Conservation (phyloP, 2,797 vertebrate genomes). For the Dicrostonyx torquatus region DNA sequence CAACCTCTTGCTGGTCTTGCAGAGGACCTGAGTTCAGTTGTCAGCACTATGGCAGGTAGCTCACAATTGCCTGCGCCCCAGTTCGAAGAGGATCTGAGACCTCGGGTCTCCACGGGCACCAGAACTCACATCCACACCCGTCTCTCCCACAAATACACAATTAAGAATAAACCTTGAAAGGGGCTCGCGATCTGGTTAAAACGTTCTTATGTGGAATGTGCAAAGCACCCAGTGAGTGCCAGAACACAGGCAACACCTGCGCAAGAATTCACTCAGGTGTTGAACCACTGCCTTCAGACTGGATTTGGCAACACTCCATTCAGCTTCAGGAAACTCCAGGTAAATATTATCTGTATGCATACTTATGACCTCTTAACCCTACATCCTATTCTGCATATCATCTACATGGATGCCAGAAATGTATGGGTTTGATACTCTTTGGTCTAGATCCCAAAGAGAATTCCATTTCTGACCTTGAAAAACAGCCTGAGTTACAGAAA, state of each 20-base stretch:
- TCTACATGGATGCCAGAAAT: neutral
- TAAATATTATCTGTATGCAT: neutral
- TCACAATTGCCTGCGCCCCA: neutral
- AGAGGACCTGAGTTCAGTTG: neutral
- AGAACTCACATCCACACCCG: neutral
- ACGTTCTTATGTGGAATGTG: neutral
- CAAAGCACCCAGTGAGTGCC: too few relatives aligned
- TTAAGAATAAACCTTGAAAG: neutral
- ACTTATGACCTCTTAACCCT: neutral
- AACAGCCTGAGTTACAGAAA: neutral
- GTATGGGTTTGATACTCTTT: constrained; percentile 9
- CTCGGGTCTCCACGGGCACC: neutral
- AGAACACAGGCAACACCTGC: neutral
- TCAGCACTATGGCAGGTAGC: neutral
- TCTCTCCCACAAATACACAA: too few relatives aligned
- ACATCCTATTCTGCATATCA: neutral
- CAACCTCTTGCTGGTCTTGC: neutral
- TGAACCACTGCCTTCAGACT: too few relatives aligned
- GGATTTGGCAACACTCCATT: neutral
- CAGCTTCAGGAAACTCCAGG: neutral
- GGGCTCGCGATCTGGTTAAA: neutral
- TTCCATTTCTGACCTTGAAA: constrained; percentile 28
- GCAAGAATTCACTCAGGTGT: too few relatives aligned
- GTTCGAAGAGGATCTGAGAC: neutral
- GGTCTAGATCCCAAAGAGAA: constrained; percentile 42